Conservation (phyloP, 2,797 vertebrate species). For the Schizopygopsis malacanthus region DNA sequence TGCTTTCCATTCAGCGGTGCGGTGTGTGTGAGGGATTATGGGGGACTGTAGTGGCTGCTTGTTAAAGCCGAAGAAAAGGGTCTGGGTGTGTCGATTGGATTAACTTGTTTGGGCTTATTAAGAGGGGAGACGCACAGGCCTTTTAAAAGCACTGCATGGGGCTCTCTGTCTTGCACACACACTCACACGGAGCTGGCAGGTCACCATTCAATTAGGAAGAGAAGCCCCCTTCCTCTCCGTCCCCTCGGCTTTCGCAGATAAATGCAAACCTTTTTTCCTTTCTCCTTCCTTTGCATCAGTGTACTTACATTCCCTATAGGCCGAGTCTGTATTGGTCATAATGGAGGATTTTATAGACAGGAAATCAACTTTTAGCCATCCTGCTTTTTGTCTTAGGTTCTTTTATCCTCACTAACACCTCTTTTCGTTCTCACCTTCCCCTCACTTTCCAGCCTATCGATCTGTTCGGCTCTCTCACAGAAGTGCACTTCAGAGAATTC, state of each 20-base stretch:
- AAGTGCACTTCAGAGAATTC: conserved; percentile 47
- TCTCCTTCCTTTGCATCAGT: conserved; percentile 62
- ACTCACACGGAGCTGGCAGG: conserved; percentile 69
- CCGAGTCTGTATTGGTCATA: conserved; percentile 3
- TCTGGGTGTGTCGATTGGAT: conserved; percentile 85
- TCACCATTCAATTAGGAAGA: conserved; percentile 78
- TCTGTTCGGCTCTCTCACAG: conserved; percentile 16
- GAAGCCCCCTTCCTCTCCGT: conserved; percentile 59
- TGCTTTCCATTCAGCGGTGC: conserved; percentile 37
- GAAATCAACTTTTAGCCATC: conserved; percentile 27
- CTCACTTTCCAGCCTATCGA: conserved; percentile 27
- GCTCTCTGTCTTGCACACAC: conserved; percentile 47
- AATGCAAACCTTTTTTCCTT: conserved; percentile 45
- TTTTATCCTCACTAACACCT: conserved; percentile 39
- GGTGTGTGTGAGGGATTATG: conserved; percentile 73
- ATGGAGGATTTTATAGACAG: conserved; percentile 40
- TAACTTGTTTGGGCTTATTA: conserved; percentile 87
- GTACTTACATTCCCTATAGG: neutral
- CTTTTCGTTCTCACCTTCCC: conserved; percentile 37
- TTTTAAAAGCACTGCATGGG: conserved; percentile 82
- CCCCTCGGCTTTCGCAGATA: conserved; percentile 10
- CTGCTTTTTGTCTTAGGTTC: conserved; percentile 24
- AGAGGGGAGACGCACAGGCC: conserved; percentile 79
- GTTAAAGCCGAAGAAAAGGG: conserved; percentile 81
- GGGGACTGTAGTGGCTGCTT: conserved; percentile 76